Evolutionary conservation across 1,140 invertebrate genomes (phyloP).

Genomic region (Aphelenchoides besseyi): DNA sequence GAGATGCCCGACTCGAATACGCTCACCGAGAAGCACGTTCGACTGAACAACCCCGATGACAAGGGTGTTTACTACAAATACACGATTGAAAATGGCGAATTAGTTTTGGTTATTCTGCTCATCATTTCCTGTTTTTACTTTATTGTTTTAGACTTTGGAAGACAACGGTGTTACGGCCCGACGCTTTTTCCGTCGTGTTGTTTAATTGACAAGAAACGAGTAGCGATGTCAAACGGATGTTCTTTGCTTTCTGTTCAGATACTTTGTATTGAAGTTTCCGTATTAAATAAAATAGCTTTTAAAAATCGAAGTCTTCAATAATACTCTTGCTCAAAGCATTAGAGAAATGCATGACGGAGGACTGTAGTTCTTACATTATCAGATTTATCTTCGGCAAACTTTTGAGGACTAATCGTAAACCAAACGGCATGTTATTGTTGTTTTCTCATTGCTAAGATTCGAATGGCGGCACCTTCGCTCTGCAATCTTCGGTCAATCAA

Average conservation of each 20-base stretch:
- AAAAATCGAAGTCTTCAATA: too few species aligned
- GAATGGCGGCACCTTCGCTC: too few species aligned
- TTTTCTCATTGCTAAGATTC: too few species aligned
- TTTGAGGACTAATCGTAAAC: too few species aligned
- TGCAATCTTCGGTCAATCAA: too few species aligned
- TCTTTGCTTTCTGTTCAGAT: neutral
- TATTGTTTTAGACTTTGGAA: conserved; percentile 43
- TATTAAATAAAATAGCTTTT: too few species aligned
- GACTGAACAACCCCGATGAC: conserved; percentile 48
- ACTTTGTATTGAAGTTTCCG: neutral
- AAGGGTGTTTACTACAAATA: conserved; percentile 50
- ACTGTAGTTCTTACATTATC: too few species aligned
- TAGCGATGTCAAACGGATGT: conserved; percentile 11
- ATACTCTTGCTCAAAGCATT: too few species aligned
- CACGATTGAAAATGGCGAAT: conserved; percentile 44
- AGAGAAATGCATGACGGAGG: too few species aligned
- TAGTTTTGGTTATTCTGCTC: conserved; percentile 43
- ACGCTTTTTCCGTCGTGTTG: conserved; percentile 34
- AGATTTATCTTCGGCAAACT: too few species aligned
- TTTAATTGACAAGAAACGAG: conserved; percentile 15
- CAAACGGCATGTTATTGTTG: too few species aligned
- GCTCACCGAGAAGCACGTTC: conserved; percentile 49
- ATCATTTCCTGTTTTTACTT: conserved; percentile 12
- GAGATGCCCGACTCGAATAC: conserved; percentile 39
- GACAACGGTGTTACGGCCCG: conserved; percentile 36